Conservation (phyloP, 1,140 invertebrate genomes). For the Procambarus virginalis region DNA sequence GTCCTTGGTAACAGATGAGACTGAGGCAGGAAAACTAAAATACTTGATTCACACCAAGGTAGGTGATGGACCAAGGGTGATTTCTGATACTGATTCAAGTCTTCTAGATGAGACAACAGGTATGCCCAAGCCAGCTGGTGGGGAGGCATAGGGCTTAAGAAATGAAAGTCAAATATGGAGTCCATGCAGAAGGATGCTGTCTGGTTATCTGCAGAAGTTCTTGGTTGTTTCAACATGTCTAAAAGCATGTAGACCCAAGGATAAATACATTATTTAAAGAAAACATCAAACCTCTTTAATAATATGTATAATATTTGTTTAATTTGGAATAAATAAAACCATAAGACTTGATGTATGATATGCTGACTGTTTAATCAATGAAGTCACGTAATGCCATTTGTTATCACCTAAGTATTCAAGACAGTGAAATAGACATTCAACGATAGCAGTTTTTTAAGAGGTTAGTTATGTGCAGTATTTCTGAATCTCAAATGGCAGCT, state of each 20-base stretch:
- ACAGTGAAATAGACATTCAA: too few species aligned
- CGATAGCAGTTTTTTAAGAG: too few species aligned
- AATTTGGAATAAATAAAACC: too few species aligned
- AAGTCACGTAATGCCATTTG: too few species aligned
- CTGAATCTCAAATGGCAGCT: too few species aligned
- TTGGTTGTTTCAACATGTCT: background rate
- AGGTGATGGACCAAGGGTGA: conserved; percentile 32
- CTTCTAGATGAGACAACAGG: conserved; percentile 24
- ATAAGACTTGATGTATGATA: too few species aligned
- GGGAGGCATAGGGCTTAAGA: background rate
- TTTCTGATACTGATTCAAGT: conserved; percentile 21
- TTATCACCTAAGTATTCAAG: too few species aligned
- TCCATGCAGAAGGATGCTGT: background rate
- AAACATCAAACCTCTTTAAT: background rate
- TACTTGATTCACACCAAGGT: conserved; percentile 47
- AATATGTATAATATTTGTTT: too few species aligned
- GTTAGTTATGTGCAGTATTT: too few species aligned
- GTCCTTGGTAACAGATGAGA: background rate
- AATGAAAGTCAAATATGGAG: conserved; percentile 8
- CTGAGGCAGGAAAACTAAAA: conserved; percentile 13
- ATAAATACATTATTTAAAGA: background rate
- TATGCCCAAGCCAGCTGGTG: conserved; percentile 8
- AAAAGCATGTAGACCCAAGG: background rate
- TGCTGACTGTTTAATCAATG: too few species aligned
- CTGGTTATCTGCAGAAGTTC: background rate